Evolutionary conservation across 2,888 invertebrate species (phyloP).

Genomic region (Anticlea derivata): DNA sequence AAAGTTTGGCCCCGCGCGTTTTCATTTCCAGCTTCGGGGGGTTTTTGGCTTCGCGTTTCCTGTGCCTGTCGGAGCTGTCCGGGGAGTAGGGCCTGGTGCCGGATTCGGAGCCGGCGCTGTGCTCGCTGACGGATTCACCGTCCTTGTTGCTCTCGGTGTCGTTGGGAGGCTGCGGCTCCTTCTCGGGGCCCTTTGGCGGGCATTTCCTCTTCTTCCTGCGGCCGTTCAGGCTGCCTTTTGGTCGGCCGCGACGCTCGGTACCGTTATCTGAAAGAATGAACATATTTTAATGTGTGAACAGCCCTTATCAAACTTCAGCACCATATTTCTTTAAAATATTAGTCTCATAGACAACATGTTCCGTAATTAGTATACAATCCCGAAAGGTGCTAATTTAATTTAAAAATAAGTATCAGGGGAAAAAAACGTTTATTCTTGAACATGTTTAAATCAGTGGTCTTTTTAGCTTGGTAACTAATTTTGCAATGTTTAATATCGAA

Average conservation of each 20-base stretch:
- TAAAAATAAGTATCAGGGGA: too few species aligned
- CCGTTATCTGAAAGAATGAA: slow-evolving; percentile 60
- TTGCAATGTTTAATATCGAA: too few species aligned
- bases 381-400: too few species aligned
- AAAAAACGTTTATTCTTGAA: too few species aligned
- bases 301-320: too few species aligned
- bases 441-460: too few species aligned
- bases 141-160: slow-evolving; percentile 81
- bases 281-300: neutral
- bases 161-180: slow-evolving; percentile 61
- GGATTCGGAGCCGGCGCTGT: slow-evolving; percentile 68
- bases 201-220: slow-evolving; percentile 66
- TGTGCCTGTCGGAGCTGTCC: slow-evolving; percentile 54
- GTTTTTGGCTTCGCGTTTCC: slow-evolving; percentile 55
- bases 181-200: slow-evolving; percentile 66
- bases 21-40: slow-evolving; percentile 77
- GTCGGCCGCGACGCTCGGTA: slow-evolving; percentile 71
- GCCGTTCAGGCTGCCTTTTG: slow-evolving; percentile 69
- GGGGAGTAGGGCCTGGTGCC: slow-evolving; percentile 74
- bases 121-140: slow-evolving; percentile 71
- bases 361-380: too few species aligned
- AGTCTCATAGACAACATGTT: too few species aligned
- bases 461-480: too few species aligned
- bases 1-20: slow-evolving; percentile 85
- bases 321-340: too few species aligned